These are phyloP conservation scores for Boulengeromyrus knoepffleri DNA, from an alignment of 2,113 vertebrate genomes.

Conservation along the genomic window DNA sequence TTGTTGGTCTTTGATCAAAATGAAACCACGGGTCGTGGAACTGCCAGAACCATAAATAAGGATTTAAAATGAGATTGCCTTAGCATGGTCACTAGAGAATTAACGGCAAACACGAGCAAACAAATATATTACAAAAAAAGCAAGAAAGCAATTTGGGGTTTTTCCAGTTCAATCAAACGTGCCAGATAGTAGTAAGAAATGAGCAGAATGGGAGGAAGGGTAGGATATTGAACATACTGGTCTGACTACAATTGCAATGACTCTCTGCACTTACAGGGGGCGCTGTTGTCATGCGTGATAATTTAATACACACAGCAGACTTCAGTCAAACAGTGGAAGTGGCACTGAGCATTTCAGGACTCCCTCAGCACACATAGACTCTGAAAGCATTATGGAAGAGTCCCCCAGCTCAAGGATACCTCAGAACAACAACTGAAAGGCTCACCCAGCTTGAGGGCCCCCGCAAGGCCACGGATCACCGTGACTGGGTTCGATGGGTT, in stretches of 20 bases:
- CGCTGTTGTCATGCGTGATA: neutral
- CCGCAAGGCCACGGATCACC: conserved; percentile 97
- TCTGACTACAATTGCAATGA: neutral
- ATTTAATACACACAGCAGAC: neutral
- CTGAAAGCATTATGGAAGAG: neutral
- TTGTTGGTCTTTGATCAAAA: neutral
- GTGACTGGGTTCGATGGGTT: conserved; percentile 98
- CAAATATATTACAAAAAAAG: neutral
- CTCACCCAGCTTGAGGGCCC: conserved; percentile 85
- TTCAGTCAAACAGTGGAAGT: neutral
- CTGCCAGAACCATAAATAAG: neutral
- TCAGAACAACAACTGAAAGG: neutral
- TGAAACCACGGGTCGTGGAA: neutral
- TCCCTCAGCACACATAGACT: neutral
- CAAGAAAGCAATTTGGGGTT: neutral
- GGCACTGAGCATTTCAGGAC: neutral
- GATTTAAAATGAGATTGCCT: neutral
- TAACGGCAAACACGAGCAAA: neutral
- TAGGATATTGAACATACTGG: neutral
- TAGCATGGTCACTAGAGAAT: neutral
- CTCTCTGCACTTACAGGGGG: neutral
- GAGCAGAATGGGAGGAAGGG: neutral
- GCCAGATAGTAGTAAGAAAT: neutral
- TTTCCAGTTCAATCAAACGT: neutral
- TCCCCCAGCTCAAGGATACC: neutral